Evolutionary conservation across 2,888 invertebrate species (phyloP), one percentile per base, ranked within the genome.

Genomic region (Ochropleura leucogaster): DNA sequence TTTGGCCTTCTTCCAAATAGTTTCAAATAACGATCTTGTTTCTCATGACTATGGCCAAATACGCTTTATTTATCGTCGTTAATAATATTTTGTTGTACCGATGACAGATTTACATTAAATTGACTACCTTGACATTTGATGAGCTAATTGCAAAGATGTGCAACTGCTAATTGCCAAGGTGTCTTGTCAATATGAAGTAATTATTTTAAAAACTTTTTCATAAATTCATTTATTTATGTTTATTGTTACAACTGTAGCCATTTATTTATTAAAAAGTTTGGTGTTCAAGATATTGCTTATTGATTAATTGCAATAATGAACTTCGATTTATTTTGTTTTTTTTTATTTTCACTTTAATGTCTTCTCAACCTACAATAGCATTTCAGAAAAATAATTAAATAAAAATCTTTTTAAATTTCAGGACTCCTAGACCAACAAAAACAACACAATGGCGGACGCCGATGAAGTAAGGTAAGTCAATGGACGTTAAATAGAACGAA

Each of bases 381-480:
- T 30, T 30, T 30, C 14, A 49, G 16, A 5, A 16, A 16, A 49
- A 49, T 49, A 49, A 9, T 16, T 6, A 49, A 49, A 16, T 49
- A 49, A 49, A 14, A 49, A 49, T 2, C 30, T 1, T 30, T 30
- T 44, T 60, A 4, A 70, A 81, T 97, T 97, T 83, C 95, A 97
- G 97, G 96, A 97, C 97, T 97, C 95, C 95, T 95, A 94, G 94
- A 93, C 92, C 94, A 96, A 96, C 95, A 96, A 92, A 94, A 95
- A 92, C 94, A 87, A 91, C 97, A 98, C 94, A 97, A 98, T 98
- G 98, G 98, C 98, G 97, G 98, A 98, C 97, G 76, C 76, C 63
- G 98, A 98, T 97, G 98, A 98, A 97, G 98, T 98, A 97, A 98
- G 98, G 98, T 98, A 97, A 96, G 98, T 40, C 69, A 69, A 62